Base-by-base conservation (phyloP, 2,113 vertebrate genomes). In the Pelecanoides urinatrix region DNA sequence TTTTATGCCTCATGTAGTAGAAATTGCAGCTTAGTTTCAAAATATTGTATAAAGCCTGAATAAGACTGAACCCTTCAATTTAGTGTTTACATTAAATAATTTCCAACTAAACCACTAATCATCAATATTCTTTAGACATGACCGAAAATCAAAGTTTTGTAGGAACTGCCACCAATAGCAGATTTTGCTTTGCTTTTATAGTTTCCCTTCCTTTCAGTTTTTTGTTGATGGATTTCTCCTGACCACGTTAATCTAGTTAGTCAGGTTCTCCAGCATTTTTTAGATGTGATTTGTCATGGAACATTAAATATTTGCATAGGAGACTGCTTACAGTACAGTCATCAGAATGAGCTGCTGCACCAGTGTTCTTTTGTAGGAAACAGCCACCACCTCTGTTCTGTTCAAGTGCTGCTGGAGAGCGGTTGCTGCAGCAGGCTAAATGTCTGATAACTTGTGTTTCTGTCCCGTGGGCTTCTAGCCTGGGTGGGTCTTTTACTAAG, bases 241-340 rank as follows among this genome's bases (percentile, higher is more conserved):
- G 73, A 11, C 62, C 42, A 58, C 59, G 18, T 91, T 91, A 96
- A 97, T 95, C 97, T 95, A 88, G 96, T 97, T 85, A 92, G 65
- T 90, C 97, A 91, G 90, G 96, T 97, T 98, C 87, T 91, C 74
- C 66, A 40, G 89, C 95, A 97, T 98, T 97, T 97, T 98, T 98
- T 90, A 91, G 68, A 78, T 94, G 67, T 91, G 17, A 79, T 95
- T 98, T 94, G 47, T 29, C 40, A 44, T 32, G 67, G 84, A 65
- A 81, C 74, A 62, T 95, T 93, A 96, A 97, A 91, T 97, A 94
- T 97, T 97, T 97, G 91, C 93, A 50, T 62, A 90, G 62, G 93
- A 96, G 75, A 58, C 59, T 81, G 53, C 18, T 74, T 88, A 59
- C 29, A n/a, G n/a, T 80, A 40, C 34, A 84, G 74, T 76, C 38